Base-by-base conservation (phyloP, 1,140 invertebrate species). In the Dryas iulia region DNA sequence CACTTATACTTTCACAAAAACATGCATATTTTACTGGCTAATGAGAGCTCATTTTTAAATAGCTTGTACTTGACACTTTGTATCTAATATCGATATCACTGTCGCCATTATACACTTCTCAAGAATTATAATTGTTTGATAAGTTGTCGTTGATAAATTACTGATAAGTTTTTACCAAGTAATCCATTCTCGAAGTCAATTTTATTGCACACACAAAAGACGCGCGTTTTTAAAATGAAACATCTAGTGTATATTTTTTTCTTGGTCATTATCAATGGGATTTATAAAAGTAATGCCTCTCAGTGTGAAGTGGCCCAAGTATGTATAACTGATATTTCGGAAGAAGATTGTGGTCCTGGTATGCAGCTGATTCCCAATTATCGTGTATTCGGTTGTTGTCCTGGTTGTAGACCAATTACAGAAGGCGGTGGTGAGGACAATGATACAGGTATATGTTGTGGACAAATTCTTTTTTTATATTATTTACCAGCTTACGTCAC, bases 361-460 rank as follows among this genome's bases (percentile, higher is more conserved):
- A 60, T 82, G 54, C 39, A 47, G 2, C 2, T 78, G 77, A 4
- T 56, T 91, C 14, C 68, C 70, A 8, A 73, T 74, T 10, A 83
- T 89, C 59, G 26, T 25, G 74, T 89, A 69, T 77, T 74, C 18
- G 79, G 80, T 25, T 92, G 91, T 69, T 93, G 92, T 75, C 90
- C 91, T 5, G 77, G 77, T 14, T 93, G 92, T 69, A 67, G 28
- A 66, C n/a, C 31, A 2, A 52, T 71, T 18, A 25, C 56, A 52
- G 63, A 33, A 5, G 75, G 30, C 24, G 61, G 47, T 7, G 62
- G 35, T 0, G 62, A 54, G 0, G 52, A 64, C 1, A 63, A 72
- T 66, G 47, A 33, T 3, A 63, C 8, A 21, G 25, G 47, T 53
- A 8, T 53, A 56, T 47, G 10, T 31, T 31, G 5, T 10, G 10